A percentile compares a stretch with the other conserved stretches of the same genome.
These are phyloP conservation scores for Clepsis dumicolana DNA, from an alignment of 2,888 invertebrate genomes.

Conservation along the genomic window DNA sequence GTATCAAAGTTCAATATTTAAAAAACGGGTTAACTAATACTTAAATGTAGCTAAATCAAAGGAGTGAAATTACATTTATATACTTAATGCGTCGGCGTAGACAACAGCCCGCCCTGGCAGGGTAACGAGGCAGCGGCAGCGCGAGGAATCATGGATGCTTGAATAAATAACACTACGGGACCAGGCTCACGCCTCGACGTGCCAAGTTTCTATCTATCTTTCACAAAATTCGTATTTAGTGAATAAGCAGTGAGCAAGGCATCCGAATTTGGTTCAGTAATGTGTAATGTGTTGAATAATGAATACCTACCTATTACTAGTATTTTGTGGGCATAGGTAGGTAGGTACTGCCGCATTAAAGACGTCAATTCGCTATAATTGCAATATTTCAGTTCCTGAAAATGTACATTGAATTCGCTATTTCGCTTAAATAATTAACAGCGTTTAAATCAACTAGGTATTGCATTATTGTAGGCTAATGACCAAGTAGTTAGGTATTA, in stretches of 20 bases:
- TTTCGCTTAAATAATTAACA: too few relatives aligned
- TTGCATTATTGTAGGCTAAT: too few relatives aligned
- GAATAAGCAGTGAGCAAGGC: conserved; percentile 12
- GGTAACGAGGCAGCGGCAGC: conserved; percentile 20
- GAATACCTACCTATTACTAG: too few relatives aligned
- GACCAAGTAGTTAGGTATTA: too few relatives aligned
- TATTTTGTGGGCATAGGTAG: neutral
- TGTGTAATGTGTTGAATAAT: conserved; percentile 8
- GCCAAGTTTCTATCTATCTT: conserved; percentile 35
- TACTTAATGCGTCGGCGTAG: conserved; percentile 20
- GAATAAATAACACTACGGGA: conserved; percentile 50
- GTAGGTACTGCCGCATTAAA: neutral
- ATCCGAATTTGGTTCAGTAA: neutral
- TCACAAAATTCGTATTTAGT: conserved; percentile 20
- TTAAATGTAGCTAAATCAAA: neutral
- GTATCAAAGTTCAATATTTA: too few relatives aligned
- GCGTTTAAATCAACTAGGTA: too few relatives aligned
- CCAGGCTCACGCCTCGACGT: conserved; percentile 30
- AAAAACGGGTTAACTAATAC: too few relatives aligned
- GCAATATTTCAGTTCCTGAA: neutral
- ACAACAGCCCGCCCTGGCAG: conserved; percentile 14
- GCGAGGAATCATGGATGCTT: conserved; percentile 49
- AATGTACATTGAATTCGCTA: too few relatives aligned
- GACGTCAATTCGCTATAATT: neutral
- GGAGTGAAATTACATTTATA: neutral